phyloP scores from a whole-genome alignment of 2,888 invertebrate genomes.

The Drosophila anomalata region DNA sequence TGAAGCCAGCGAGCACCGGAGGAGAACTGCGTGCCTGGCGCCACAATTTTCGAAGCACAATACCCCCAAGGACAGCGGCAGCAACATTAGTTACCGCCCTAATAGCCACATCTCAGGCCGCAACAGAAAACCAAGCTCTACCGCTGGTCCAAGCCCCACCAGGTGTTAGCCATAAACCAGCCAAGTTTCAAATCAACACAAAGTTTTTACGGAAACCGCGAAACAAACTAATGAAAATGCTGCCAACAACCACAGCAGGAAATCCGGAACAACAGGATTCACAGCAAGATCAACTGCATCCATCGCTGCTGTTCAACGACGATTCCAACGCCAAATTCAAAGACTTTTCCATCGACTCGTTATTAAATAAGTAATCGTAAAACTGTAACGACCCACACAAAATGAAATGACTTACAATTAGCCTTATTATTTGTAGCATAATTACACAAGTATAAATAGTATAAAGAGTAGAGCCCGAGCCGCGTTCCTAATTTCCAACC shows the following conservation, averaged over 20 bases:
- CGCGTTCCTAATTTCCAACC: slow-evolving; percentile 64
- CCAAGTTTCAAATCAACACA: slow-evolving; percentile 82
- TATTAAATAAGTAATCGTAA: slow-evolving; percentile 78
- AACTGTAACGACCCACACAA: slow-evolving; percentile 8
- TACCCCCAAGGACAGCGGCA: slow-evolving; percentile 12
- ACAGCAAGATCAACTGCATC: slow-evolving; percentile 24
- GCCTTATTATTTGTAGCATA: slow-evolving; percentile 65
- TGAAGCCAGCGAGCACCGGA: slow-evolving; percentile 16
- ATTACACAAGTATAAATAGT: slow-evolving; percentile 41
- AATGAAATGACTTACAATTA: slow-evolving; percentile 30
- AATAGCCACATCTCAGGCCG: slow-evolving; percentile 13
- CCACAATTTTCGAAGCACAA: slow-evolving; percentile 41
- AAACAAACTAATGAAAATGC: slow-evolving; percentile 69
- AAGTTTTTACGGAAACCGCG: slow-evolving; percentile 82
- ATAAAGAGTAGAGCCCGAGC: slow-evolving; percentile 48
- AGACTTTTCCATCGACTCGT: slow-evolving; percentile 84
- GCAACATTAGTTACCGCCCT: neutral
- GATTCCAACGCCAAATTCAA: slow-evolving; percentile 84
- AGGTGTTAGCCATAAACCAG: slow-evolving; percentile 56
- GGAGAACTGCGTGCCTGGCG: slow-evolving; percentile 65
- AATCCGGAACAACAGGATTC: slow-evolving; percentile 12
- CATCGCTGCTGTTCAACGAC: slow-evolving; percentile 66
- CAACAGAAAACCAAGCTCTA: slow-evolving; percentile 20
- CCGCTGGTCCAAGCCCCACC: slow-evolving; percentile 33
- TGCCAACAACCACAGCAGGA: slow-evolving; percentile 51